Conservation (phyloP, 2,113 vertebrate genomes). For the Otis tarda region DNA sequence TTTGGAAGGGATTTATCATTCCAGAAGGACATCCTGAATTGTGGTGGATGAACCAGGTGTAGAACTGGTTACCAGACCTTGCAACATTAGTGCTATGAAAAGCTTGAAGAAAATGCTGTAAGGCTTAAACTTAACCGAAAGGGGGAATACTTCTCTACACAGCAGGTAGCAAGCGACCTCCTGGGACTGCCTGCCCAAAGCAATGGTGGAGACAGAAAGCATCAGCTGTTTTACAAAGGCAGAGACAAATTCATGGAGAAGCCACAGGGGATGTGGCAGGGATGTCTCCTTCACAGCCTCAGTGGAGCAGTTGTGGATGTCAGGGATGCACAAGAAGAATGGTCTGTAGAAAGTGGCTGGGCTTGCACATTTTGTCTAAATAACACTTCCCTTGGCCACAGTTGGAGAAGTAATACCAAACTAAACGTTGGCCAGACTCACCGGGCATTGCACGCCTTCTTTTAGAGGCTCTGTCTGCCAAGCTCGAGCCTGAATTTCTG, state of each 20-base stretch:
- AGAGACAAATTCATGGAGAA: background rate
- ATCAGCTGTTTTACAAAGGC: background rate
- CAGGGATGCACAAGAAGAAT: background rate
- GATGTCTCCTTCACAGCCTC: background rate
- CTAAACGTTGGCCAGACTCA: background rate
- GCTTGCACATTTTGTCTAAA: rapidly evolving
- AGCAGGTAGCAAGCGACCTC: background rate
- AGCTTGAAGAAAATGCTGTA: background rate
- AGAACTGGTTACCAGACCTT: background rate
- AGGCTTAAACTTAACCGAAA: background rate
- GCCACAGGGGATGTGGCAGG: background rate
- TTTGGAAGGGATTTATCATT: background rate
- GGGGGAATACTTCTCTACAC: background rate
- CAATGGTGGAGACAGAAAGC: background rate
- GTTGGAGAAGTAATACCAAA: background rate
- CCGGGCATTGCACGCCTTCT: background rate
- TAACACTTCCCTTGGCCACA: background rate
- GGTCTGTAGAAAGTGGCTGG: background rate
- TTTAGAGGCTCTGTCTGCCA: background rate
- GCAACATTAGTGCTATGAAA: background rate
- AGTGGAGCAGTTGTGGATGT: rapidly evolving
- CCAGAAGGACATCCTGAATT: background rate
- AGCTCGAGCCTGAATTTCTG: background rate
- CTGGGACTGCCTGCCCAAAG: background rate
- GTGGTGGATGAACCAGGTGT: background rate